Evolutionary conservation across 2,888 invertebrate species (phyloP).

Genomic region (Eristalis pertinax): DNA sequence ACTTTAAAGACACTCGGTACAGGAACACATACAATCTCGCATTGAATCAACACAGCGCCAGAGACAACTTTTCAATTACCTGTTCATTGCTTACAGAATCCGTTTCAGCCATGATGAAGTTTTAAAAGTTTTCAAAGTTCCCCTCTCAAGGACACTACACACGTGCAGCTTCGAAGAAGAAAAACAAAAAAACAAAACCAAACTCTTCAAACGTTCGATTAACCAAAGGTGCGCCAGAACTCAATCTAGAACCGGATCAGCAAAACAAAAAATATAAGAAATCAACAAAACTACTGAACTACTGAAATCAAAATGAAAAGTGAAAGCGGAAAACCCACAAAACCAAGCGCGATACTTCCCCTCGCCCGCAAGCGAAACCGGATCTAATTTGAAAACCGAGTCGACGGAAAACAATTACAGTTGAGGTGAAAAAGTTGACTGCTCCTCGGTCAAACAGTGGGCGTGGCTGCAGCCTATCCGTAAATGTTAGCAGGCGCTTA

Average conservation of each 20-base stretch:
- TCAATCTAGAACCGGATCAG: background rate
- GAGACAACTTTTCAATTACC: constrained; percentile 16
- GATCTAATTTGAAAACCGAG: constrained; percentile 20
- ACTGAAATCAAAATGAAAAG: constrained; percentile 20
- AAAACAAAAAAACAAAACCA: background rate
- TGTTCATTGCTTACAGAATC: constrained; percentile 43
- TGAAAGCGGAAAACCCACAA: constrained; percentile 36
- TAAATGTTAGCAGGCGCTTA: background rate
- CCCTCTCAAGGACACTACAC: background rate
- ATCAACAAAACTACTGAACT: background rate
- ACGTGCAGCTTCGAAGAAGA: constrained; percentile 12
- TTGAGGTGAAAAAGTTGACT: constrained; percentile 28
- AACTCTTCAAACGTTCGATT: background rate
- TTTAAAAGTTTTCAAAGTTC: constrained; percentile 6
- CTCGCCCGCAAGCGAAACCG: background rate
- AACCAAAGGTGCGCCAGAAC: constrained; percentile 32
- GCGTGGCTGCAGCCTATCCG: constrained; percentile 17
- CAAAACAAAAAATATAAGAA: background rate
- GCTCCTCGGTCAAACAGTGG: constrained; percentile 54
- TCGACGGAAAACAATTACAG: constrained; percentile 63
- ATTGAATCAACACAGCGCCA: background rate
- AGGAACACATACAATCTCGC: background rate
- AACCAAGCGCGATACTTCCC: background rate
- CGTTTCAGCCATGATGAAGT: constrained; percentile 38
- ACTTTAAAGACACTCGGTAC: background rate